A percentile compares a stretch with the other conserved stretches of the same genome.
phyloP scores from a whole-genome alignment of 2,888 invertebrate genomes.

The Panopea generosa region DNA sequence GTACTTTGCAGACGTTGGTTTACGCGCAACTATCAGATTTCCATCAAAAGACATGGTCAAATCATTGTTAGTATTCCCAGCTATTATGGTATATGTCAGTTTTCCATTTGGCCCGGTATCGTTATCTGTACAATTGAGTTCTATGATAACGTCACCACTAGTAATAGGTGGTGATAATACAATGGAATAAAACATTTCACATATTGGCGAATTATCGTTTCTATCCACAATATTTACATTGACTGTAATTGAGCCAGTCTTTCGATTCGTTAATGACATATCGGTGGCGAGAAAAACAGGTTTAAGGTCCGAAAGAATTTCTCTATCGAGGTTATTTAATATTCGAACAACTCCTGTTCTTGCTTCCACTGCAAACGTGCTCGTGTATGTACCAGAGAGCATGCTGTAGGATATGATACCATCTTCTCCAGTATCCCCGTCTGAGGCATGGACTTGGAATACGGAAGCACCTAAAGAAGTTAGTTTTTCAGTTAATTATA shows the following conservation, averaged over 20 bases:
- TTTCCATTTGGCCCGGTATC: conserved; percentile 66
- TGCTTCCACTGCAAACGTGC: conserved; percentile 56
- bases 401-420: conserved; percentile 60
- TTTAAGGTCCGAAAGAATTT: conserved; percentile 43
- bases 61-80: conserved; percentile 63
- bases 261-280: conserved; percentile 42
- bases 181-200: conserved; percentile 40
- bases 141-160: conserved; percentile 42
- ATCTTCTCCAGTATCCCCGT: conserved; percentile 65
- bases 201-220: conserved; percentile 63
- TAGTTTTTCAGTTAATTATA: too few species aligned
- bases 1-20: conserved; percentile 49
- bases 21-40: conserved; percentile 35
- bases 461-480: conserved; percentile 61
- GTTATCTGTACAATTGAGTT: conserved; percentile 59
- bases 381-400: conserved; percentile 28
- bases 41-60: conserved; percentile 51
- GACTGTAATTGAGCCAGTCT: conserved; percentile 36
- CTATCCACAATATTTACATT: conserved; percentile 59
- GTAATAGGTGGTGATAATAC: conserved; percentile 35
- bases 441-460: conserved; percentile 63
- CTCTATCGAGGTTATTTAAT: conserved; percentile 55
- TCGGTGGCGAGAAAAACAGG: conserved; percentile 58
- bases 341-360: conserved; percentile 51
- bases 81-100: conserved; percentile 64